A percentile compares a stretch with the other conserved stretches of the same genome.
phyloP scores from a whole-genome alignment of 2,113 vertebrate genomes.

The Dissostichus mawsoni region DNA sequence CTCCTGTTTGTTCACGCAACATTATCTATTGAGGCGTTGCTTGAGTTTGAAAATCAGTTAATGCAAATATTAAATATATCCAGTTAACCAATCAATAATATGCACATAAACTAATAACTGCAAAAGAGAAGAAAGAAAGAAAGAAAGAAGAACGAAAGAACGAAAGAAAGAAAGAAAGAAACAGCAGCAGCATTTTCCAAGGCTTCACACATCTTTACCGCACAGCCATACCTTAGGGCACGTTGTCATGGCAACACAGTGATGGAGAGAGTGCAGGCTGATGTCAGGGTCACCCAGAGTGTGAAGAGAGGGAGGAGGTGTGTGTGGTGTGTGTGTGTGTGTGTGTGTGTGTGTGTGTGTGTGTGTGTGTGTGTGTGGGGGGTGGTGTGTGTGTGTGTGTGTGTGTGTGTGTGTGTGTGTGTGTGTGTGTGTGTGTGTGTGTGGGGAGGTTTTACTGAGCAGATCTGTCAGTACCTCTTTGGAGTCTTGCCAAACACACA shows the following conservation, averaged over 20 bases:
- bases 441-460: constrained; percentile 58
- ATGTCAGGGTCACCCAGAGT: constrained; percentile 79
- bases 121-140: neutral
- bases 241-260: constrained; percentile 68
- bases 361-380: too few species aligned
- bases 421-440: constrained; percentile 33
- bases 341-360: constrained; percentile 33
- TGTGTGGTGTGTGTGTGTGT: constrained; percentile 34
- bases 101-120: too few species aligned
- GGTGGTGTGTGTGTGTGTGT: constrained; percentile 36
- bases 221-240: constrained; percentile 46
- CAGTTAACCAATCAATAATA: too few species aligned
- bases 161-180: neutral
- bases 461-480: constrained; percentile 76
- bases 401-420: constrained; percentile 34
- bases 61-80: neutral
- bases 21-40: neutral
- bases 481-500: constrained; percentile 63
- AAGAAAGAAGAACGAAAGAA: neutral
- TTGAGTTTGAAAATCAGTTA: neutral
- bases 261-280: constrained; percentile 74
- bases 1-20: neutral
- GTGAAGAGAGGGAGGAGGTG: constrained; percentile 64
- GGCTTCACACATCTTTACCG: constrained; percentile 40
- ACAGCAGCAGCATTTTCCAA: constrained; percentile 36